A percentile compares a stretch with the other conserved stretches of the same genome.
Conservation (phyloP, 2,888 invertebrate species). For the Dicyrtoma fusca region DNA sequence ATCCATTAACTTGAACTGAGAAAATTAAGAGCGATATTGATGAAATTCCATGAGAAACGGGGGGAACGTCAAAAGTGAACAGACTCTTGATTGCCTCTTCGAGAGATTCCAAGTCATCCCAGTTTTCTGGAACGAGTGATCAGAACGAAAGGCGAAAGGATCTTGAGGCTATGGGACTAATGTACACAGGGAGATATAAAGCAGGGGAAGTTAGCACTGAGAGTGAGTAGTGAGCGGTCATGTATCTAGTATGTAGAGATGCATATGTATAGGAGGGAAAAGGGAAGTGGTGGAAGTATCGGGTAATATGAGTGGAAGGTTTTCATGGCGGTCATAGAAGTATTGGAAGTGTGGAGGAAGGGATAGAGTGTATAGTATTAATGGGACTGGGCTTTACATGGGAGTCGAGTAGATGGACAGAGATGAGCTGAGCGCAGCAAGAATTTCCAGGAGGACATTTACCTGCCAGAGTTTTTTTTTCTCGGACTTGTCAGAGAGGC, state of each 20-base stretch:
- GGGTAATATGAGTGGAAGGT: slow-evolving; percentile 8
- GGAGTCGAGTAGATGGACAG: slow-evolving; percentile 3
- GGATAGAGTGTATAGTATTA: slow-evolving; percentile 13
- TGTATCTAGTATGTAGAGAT: neutral
- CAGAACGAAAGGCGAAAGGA: slow-evolving; percentile 15
- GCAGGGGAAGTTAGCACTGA: neutral
- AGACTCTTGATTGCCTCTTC: slow-evolving; percentile 16
- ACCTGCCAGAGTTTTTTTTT: slow-evolving; percentile 27
- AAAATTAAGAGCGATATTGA: slow-evolving; percentile 18
- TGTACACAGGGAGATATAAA: neutral
- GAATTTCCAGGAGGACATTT: slow-evolving; percentile 24
- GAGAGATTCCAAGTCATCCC: slow-evolving; percentile 15
- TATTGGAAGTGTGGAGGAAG: slow-evolving; percentile 16
- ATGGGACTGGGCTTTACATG: slow-evolving; percentile 17
- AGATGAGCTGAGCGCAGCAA: slow-evolving; percentile 25
- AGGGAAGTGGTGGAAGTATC: slow-evolving; percentile 4
- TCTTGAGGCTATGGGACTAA: neutral
- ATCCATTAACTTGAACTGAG: slow-evolving; percentile 14
- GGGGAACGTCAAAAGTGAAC: slow-evolving; percentile 10
- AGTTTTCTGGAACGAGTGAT: slow-evolving; percentile 8
- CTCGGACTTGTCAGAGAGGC: slow-evolving; percentile 25
- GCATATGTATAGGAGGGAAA: neutral
- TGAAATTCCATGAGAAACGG: slow-evolving; percentile 21
- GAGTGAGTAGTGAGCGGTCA: neutral
- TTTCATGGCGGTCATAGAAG: slow-evolving; percentile 20